Conservation (phyloP, 2,113 vertebrate genomes). For the Typhlomys cinereus region DNA sequence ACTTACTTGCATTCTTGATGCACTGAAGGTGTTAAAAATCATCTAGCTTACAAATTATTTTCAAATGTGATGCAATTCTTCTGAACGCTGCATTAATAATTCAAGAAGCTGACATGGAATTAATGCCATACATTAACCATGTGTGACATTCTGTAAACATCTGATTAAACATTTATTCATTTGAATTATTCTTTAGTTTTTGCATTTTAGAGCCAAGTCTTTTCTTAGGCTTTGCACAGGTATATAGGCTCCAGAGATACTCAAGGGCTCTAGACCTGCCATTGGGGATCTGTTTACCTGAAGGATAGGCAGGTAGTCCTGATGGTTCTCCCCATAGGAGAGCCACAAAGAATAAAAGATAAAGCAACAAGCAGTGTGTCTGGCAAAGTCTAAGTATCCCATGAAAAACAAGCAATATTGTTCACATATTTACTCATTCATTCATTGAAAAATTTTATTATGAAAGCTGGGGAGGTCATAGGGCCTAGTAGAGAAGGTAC, state of each 20-base stretch:
- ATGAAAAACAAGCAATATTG: neutral
- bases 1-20: neutral
- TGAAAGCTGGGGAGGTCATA: neutral
- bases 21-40: neutral
- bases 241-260: neutral
- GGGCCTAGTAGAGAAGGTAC: neutral
- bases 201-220: neutral
- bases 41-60: slow-evolving; percentile 24
- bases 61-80: neutral
- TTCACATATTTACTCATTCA: neutral
- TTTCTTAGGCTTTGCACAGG: slow-evolving; percentile 9
- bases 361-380: neutral
- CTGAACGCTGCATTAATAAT: slow-evolving; percentile 9
- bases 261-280: neutral
- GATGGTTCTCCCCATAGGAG: neutral
- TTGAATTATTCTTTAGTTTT: neutral
- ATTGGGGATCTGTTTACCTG: neutral
- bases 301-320: neutral
- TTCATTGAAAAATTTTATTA: neutral
- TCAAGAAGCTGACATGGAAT: neutral
- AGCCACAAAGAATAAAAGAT: neutral
- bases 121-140: slow-evolving; percentile 32
- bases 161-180: slow-evolving; percentile 46
- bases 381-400: neutral
- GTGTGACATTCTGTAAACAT: slow-evolving; percentile 4